These are phyloP conservation scores for Uloborus diversus DNA, from an alignment of 1,140 invertebrate species.

Conservation along the genomic window DNA sequence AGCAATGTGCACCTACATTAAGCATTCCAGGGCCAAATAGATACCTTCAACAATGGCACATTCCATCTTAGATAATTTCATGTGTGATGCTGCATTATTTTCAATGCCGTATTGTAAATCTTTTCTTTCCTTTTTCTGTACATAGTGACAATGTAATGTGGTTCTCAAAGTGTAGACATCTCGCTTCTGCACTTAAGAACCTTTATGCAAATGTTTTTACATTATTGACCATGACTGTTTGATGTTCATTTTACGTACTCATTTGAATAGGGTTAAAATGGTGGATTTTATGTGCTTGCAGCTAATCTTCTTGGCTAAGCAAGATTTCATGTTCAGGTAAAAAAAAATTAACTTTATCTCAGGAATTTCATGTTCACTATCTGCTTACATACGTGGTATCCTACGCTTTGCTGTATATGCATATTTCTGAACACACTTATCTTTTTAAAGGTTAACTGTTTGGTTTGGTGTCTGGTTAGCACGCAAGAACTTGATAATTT, in stretches of 20 bases:
- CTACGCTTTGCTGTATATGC: background rate
- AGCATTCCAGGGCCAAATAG: slow-evolving; percentile 51
- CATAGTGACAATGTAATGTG: slow-evolving; percentile 28
- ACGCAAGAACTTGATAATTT: too few species aligned
- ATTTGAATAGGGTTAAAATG: background rate
- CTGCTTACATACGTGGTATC: background rate
- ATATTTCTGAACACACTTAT: background rate
- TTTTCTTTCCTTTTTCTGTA: slow-evolving; percentile 27
- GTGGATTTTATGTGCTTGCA: background rate
- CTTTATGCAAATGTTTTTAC: too few species aligned
- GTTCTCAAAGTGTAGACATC: slow-evolving; percentile 41
- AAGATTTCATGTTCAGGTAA: background rate
- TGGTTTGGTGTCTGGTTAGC: too few species aligned
- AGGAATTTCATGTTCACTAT: slow-evolving; percentile 23
- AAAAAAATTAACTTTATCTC: slow-evolving; percentile 28
- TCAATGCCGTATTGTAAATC: slow-evolving; percentile 10
- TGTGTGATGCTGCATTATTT: slow-evolving; percentile 45
- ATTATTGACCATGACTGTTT: too few species aligned
- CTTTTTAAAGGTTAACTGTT: too few species aligned
- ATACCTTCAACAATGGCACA: slow-evolving; percentile 55
- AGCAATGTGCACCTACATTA: slow-evolving; percentile 11
- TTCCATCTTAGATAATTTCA: slow-evolving; percentile 51
- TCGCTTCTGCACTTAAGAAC: background rate
- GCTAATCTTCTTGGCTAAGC: background rate
- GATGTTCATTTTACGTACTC: background rate